Conservation (phyloP, 2,888 invertebrate species). For the Escarpia spicata region DNA sequence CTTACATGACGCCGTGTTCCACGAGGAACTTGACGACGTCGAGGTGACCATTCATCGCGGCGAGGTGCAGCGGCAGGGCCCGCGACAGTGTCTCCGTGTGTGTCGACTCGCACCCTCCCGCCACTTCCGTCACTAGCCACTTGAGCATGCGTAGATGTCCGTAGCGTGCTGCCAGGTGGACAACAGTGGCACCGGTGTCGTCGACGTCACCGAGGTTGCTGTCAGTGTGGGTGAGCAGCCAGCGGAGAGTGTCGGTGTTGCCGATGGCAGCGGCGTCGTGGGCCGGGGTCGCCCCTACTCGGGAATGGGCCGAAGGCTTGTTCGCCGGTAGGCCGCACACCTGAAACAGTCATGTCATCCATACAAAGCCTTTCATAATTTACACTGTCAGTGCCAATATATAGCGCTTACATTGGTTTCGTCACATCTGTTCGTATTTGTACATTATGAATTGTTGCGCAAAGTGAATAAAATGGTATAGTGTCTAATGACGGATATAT, state of each 20-base stretch:
- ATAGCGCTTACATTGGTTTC: no score
- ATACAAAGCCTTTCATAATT: no score
- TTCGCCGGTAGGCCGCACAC: conserved; percentile 30
- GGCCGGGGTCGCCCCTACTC: conserved; percentile 62
- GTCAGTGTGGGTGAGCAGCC: conserved; percentile 55
- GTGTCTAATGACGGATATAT: no score
- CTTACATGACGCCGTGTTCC: conserved; percentile 55
- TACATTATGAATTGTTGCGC: no score
- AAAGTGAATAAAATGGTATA: no score
- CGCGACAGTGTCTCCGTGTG: conserved; percentile 66
- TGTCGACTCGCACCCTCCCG: conserved; percentile 67
- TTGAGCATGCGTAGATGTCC: conserved; percentile 71
- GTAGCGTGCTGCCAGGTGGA: conserved; percentile 66
- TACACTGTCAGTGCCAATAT: no score
- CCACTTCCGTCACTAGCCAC: conserved; percentile 72
- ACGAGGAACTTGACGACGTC: conserved; percentile 80
- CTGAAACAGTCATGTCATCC: neutral
- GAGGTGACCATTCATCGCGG: conserved; percentile 85
- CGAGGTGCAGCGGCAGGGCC: conserved; percentile 86
- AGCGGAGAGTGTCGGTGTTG: conserved; percentile 57
- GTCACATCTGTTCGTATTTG: no score
- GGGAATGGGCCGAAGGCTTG: conserved; percentile 38
- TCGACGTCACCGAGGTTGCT: conserved; percentile 59
- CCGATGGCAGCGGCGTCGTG: conserved; percentile 66
- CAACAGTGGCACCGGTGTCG: conserved; percentile 60